These are phyloP conservation scores for Australoheros facetus DNA, from an alignment of 2,797 vertebrate species.

Conservation along the genomic window DNA sequence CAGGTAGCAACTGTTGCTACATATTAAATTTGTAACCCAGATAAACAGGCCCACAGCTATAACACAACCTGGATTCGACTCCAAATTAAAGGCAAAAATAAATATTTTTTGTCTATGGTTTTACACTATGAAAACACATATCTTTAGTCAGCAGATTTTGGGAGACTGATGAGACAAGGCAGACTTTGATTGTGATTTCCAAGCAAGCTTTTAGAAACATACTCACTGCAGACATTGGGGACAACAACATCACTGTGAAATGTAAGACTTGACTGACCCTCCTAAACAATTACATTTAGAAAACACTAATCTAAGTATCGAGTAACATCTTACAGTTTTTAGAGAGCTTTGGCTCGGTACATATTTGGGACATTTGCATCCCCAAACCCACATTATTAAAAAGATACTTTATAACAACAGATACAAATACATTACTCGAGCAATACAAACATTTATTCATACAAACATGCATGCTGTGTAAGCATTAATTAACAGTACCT, in stretches of 20 bases:
- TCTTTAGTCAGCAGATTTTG: not conserved
- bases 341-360: not conserved
- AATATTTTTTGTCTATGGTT: not conserved
- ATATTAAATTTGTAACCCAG: conserved; percentile 11
- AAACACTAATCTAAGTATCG: not conserved
- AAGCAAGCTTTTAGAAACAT: not conserved
- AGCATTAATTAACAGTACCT: conserved; percentile 79
- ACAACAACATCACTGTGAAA: not conserved
- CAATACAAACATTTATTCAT: not conserved
- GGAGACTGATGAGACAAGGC: not conserved
- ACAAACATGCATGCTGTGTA: not conserved
- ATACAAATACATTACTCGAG: not conserved
- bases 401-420: not conserved
- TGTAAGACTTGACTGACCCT: not conserved
- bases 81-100: not conserved
- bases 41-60: conserved; percentile 6
- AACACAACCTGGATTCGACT: conserved; percentile 20
- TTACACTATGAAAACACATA: not conserved
- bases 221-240: not conserved
- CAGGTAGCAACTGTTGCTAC: conserved; percentile 37
- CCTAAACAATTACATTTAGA: not conserved
- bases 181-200: not conserved
- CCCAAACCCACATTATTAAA: too few relatives aligned
- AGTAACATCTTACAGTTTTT: not conserved
- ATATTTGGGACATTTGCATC: not conserved